Evolutionary conservation across 2,113 vertebrate species (phyloP), one percentile per base, ranked within the genome.

Genomic region (Brachyistius frenatus): DNA sequence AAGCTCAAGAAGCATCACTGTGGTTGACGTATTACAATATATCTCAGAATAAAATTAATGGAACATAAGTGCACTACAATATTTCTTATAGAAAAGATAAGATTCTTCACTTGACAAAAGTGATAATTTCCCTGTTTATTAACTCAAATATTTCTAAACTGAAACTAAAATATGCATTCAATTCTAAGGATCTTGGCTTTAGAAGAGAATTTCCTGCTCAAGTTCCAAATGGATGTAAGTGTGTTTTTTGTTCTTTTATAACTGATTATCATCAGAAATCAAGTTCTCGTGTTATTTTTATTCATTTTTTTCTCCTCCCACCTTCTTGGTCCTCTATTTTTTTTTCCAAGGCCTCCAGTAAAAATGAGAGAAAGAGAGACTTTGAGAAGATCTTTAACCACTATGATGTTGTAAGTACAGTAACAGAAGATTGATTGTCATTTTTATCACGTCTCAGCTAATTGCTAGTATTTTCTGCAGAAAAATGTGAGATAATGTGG

Each of bases 181-280:
- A 76, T 65, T 56, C 8, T 32, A 54, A 99, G 98, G 92, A 99
- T 99, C 84, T 90, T 99, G 92, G 95, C 96, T 0, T 94, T 99
- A 50, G 94, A 97, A 75, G 97, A 99, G 87, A 99, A 99, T 91
- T 99, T 99, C 80, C 94, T 99, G 86, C 94, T 99, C 37, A 97
- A 99, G 55, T 99, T 99, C 88, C 91, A 96, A 83, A 96, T 99
- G 93, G 96, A 98, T 88, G 98, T 99, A 90, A 96, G 98, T 96
- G 30, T 53, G 0, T 41, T 37, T 49, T 56, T 61, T 31, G 0
- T 41, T 54, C 2, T 52, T 69, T 6, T n/a, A 50, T 16, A 41
- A 41, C 39, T 41, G 6, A 41, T 41, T 41, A 37, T 2, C 13
- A 3, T 44, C 1, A 11, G 41, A 44, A 11, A 3, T 23, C 23